A percentile compares a stretch with the other conserved stretches of the same genome.
Conservation (phyloP, 2,797 vertebrate species). For the Coracias cyanogaster region DNA sequence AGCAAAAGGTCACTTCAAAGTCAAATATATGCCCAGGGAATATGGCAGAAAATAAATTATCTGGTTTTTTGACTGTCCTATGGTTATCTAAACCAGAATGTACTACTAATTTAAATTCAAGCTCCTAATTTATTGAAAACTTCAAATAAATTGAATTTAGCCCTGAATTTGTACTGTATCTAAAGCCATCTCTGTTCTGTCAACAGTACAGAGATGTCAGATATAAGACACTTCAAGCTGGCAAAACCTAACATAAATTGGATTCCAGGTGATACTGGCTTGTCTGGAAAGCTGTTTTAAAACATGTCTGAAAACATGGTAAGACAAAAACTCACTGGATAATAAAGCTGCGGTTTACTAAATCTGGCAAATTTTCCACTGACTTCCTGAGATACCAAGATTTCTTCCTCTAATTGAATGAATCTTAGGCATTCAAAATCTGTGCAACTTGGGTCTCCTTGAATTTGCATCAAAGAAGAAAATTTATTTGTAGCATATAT, state of each 20-base stretch:
- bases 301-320: not conserved
- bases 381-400: not conserved
- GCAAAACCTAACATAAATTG: not conserved
- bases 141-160: not conserved
- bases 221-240: not conserved
- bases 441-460: not conserved
- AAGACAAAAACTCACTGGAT: not conserved
- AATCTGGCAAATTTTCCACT: not conserved
- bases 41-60: not conserved
- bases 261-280: not conserved
- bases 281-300: not conserved
- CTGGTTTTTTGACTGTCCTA: rapidly evolving
- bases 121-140: not conserved
- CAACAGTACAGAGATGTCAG: not conserved
- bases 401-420: not conserved
- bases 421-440: not conserved
- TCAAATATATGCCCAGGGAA: not conserved
- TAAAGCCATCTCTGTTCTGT: not conserved
- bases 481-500: not conserved
- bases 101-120: not conserved
- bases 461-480: not conserved
- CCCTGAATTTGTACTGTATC: not conserved
- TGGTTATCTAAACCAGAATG: not conserved
- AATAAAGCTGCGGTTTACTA: not conserved
- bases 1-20: not conserved